Evolutionary conservation across 2,888 invertebrate genomes (phyloP).

Genomic region (Mayetiola destructor): DNA sequence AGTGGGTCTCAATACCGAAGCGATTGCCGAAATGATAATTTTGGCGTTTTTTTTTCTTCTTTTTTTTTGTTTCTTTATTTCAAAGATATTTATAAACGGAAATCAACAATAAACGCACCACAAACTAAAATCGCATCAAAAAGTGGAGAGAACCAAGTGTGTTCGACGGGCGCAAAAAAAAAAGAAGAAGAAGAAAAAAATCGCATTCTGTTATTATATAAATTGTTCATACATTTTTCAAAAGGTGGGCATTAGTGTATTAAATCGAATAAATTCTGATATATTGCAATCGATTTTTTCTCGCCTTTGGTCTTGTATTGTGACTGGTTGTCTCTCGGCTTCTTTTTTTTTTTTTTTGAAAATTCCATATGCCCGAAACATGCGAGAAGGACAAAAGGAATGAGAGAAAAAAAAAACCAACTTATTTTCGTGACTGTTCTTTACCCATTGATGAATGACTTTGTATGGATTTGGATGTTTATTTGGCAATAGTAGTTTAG

Average conservation of each 20-base stretch:
- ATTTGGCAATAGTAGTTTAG: constrained; percentile 13
- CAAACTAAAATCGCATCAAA: background rate
- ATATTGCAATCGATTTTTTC: constrained; percentile 10
- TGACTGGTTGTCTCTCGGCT: background rate
- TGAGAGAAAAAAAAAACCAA: too few relatives aligned
- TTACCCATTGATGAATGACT: background rate
- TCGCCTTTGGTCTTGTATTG: background rate
- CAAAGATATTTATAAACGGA: background rate
- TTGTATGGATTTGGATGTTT: constrained; percentile 4
- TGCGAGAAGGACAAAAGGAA: too few relatives aligned
- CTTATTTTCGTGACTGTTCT: too few relatives aligned
- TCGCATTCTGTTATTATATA: constrained; percentile 2
- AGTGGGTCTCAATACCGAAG: background rate
- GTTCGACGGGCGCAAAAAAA: background rate
- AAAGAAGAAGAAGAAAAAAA: background rate
- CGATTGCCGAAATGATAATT: too few relatives aligned
- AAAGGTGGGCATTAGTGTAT: constrained; percentile 13
- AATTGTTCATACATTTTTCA: constrained; percentile 8
- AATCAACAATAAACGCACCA: background rate
- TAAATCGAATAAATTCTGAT: constrained; percentile 12
- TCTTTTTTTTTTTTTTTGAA: too few relatives aligned
- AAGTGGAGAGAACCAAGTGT: too few relatives aligned
- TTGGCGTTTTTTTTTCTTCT: too few relatives aligned
- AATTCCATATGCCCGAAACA: too few relatives aligned
- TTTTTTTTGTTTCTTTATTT: too few relatives aligned